Base-by-base conservation (phyloP, 64 coral and sea anemone species). In the Actinia tenebrosa region DNA sequence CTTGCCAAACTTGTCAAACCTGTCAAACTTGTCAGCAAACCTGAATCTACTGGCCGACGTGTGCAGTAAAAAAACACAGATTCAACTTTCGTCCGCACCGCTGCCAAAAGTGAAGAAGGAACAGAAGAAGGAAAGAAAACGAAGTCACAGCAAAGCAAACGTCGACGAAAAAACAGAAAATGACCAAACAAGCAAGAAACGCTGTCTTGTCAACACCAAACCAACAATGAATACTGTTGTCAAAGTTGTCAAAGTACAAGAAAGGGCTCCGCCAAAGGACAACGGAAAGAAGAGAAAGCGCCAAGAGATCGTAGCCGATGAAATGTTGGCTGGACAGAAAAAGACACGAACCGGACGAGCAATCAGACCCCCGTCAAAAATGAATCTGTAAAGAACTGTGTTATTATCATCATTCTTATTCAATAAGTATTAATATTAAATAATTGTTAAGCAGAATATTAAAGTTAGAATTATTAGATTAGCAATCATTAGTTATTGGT, bases 221-320 rank as follows among this genome's bases (percentile, higher is more conserved):
- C 10, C 26, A 42, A 11, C 11, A 75, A 75, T 3, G 10, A 25
- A 26, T 8, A 9, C 26, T 75, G 69, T 13, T 75, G 69, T 13
- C 69, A 30, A 14, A 75, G 26, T 75, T 75, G 27, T 27, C 11
- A 75, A 27, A 75, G 1, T 75, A 75, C 69, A 75, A 75, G 69
- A 75, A 75, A 75, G 5, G 69, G 25, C 26, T 66, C 63, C 63
- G 2, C 1, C 26, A 75, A 75, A 75, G 27, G 69, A 75, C 0
- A 27, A 75, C 42, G 69, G 69, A 26, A 75, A 75, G 69, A 75
- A 75, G 25, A 75, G 69, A 42, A 75, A 75, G 26, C 69, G 69
- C 3, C 63, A 66, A 22, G 63, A 66, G 63, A 42, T 75, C 4
- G 11, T 14, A 30, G 26, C 5, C 13, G 69, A 75, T 25, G 69